Evolutionary conservation across 2,888 invertebrate species (phyloP), one percentile per base, ranked within the genome.

Genomic region (Cephus spinipes): DNA sequence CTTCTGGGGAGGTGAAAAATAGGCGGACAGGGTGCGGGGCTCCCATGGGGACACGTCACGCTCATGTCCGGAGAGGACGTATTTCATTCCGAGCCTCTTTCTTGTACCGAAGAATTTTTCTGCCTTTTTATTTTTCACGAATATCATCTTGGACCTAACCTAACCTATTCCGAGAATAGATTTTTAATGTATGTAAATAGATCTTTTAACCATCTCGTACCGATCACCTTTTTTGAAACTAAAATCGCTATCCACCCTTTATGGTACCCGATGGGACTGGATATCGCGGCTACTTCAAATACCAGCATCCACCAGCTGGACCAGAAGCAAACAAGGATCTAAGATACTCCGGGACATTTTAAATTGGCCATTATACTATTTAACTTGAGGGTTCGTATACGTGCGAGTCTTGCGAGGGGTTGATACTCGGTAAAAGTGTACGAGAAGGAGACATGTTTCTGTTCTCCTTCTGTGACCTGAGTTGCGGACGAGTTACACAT

Each of bases 321-420:
- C 75, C 78, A 75, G 68, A 76, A 79, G 87, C 89, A 90, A 89
- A 91, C 87, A 89, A 83, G 88, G 85, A 89, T 90, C 90, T 89
- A 88, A 90, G 90, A 87, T 87, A 90, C 90, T 89, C 84, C 84
- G 86, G 87, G 88, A 89, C 89, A 90, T 91, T 91, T 91, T 91
- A 91, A 91, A 91, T 91, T 91, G 91, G 91, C 91, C 89, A 91
- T 91, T 91, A 91, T 91, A 91, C 90, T 91, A 91, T 91, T 91
- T 91, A 91, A 91, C 91, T 91, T 91, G 89, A 88, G 90, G 90
- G 89, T 87, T 86, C 83, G 81, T 76, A 15, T 40, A 30, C 30
- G 71, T 31, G 33, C 2, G 15, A 71, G 71, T 71, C 32, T 31
- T 32, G 71, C 6, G 31, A 71, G 33, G 33, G 71, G 31, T 71